phyloP scores from a whole-genome alignment of 2,797 vertebrate species.

The Hafferia zeledoni region DNA sequence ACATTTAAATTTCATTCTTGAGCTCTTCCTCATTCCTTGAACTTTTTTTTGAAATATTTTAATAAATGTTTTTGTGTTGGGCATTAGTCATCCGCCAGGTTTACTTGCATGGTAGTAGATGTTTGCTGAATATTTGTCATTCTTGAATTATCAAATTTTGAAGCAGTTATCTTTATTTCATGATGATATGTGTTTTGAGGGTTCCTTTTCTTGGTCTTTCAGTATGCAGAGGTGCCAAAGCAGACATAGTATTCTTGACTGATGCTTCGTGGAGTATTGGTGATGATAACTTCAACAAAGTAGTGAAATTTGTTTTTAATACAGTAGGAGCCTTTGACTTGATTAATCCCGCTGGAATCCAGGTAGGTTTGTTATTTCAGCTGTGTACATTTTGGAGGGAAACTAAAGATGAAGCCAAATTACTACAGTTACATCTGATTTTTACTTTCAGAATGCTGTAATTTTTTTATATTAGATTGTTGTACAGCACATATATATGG shows the following conservation, averaged over 20 bases:
- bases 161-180: background rate
- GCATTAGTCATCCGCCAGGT: background rate
- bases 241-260: slow-evolving; percentile 95
- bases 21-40: background rate
- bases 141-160: background rate
- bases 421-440: background rate
- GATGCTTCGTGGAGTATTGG: slow-evolving; percentile 99
- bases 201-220: slow-evolving; percentile 36
- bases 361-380: slow-evolving; percentile 80
- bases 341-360: slow-evolving; percentile 90
- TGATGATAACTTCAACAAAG: slow-evolving; percentile 96
- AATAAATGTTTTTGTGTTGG: background rate
- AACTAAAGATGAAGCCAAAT: background rate
- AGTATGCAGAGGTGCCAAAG: slow-evolving; percentile 99
- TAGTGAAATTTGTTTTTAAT: slow-evolving; percentile 89
- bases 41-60: background rate
- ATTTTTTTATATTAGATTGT: background rate
- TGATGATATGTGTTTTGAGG: background rate
- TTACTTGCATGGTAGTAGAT: background rate
- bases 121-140: background rate
- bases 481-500: background rate
- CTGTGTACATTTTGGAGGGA: background rate
- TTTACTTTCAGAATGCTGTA: background rate
- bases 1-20: background rate
- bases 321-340: slow-evolving; percentile 91